phyloP scores from a whole-genome alignment of 2,888 invertebrate genomes.

The Micoletzkya japonica region DNA sequence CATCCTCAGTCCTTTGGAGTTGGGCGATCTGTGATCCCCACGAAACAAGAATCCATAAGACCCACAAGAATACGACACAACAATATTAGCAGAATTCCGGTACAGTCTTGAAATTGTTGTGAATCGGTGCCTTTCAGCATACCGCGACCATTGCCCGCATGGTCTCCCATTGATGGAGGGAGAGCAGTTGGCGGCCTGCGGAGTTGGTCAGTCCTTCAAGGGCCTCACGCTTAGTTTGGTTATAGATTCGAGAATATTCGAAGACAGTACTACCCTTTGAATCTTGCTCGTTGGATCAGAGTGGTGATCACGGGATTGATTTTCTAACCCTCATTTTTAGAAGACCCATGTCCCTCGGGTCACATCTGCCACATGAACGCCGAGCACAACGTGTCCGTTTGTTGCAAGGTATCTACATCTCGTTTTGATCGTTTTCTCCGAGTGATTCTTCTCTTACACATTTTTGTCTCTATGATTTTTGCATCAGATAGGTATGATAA shows the following conservation, averaged over 20 bases:
- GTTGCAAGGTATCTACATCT: constrained; percentile 50
- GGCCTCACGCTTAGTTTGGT: too few species aligned
- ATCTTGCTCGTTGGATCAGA: too few species aligned
- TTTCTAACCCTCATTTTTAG: background rate
- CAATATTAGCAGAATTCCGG: too few species aligned
- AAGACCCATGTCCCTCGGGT: constrained; percentile 49
- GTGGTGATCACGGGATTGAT: too few species aligned
- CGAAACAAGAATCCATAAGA: too few species aligned
- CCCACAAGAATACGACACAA: too few species aligned
- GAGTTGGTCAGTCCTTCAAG: constrained; percentile 46
- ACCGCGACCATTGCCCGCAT: constrained; percentile 58
- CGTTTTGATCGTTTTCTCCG: background rate
- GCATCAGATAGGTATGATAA: too few species aligned
- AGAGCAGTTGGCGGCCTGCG: constrained; percentile 49
- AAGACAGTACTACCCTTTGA: too few species aligned
- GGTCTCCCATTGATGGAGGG: constrained; percentile 56
- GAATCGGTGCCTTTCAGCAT: constrained; percentile 33
- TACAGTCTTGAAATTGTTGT: background rate
- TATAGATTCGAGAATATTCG: too few species aligned
- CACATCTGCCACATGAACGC: constrained; percentile 60
- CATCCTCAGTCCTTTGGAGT: too few species aligned
- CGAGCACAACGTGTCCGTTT: constrained; percentile 56
- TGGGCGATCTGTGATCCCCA: too few species aligned
- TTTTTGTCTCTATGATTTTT: too few species aligned
- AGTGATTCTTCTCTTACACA: background rate